Base-by-base conservation (phyloP, 2,113 vertebrate genomes). In the Climacteris rufus region DNA sequence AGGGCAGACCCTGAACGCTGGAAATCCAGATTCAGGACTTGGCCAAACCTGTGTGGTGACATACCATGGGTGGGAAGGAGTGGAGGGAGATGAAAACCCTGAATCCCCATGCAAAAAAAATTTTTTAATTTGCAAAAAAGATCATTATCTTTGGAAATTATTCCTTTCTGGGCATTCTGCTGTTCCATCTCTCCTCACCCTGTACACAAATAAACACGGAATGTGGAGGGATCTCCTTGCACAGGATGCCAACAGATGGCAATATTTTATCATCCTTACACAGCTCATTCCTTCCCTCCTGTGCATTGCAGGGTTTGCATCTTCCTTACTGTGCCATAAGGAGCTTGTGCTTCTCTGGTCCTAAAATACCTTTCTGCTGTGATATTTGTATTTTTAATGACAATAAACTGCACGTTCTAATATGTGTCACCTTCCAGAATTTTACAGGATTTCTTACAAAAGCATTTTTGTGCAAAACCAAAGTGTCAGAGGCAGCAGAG, bases 181-280 rank as follows among this genome's bases (percentile, higher is more conserved):
- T 35, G 10, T 15, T 19, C 11, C 33, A 14, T 66, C 70, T 64
- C 53, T 93, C 56, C 68, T 77, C 44, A 91, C 74, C 14, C 79
- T 52, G n/a, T 45, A 79, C 87, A 90, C 77, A 28, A 79, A 88
- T 69, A 78, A 74, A 82, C 28, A 17, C 3, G 10, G 14, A 35
- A 31, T 33, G 60, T 61, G 76, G 33, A 35, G 42, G 61, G 31
- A 57, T 66, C 97, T 97, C 82, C 94, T 80, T 70, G 96, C 90
- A 60, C 90, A 96, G 93, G 83, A 88, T 97, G 96, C 97, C 97
- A 98, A 98, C 97, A 98, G 97, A 97, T 98, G 98, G 97, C 97
- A 98, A 98, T 96, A 97, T 98, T 98, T 97, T 98, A 91, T 98
- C 94, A 93, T 91, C 95, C 17, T 95, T 94, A 13, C 72, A 63